phyloP scores from a whole-genome alignment of 2,888 invertebrate species.

The Drosophila antonietae region DNA sequence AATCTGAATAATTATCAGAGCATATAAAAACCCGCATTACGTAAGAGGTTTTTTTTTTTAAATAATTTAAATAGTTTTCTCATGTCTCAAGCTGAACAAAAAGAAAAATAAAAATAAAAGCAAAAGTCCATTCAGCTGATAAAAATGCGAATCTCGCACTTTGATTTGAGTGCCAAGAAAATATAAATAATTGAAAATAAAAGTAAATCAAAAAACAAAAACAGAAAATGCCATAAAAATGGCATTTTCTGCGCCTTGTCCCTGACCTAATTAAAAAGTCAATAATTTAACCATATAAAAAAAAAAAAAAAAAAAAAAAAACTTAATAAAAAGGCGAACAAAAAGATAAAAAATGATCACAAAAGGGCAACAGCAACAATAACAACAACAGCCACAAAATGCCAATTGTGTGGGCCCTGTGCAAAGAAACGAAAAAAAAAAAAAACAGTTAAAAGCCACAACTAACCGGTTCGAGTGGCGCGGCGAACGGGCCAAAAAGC shows the following conservation, averaged over 20 bases:
- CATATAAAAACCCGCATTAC: not conserved
- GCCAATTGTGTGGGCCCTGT: constrained; percentile 31
- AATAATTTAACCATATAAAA: constrained; percentile 40
- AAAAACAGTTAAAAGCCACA: constrained; percentile 25
- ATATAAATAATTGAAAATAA: constrained; percentile 2
- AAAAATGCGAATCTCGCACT: constrained; percentile 25
- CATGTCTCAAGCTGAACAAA: not conserved
- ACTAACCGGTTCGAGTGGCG: constrained; percentile 20
- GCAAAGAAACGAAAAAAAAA: not conserved
- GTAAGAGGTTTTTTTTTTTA: not conserved
- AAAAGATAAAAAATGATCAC: constrained; percentile 13
- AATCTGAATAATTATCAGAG: not conserved
- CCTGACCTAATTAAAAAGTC: constrained; percentile 70
- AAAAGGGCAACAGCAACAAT: constrained; percentile 25
- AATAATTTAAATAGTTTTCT: not conserved
- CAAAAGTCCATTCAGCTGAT: constrained; percentile 5
- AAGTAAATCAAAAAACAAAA: constrained; percentile 26
- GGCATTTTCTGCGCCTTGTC: constrained; percentile 39
- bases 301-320: constrained; percentile 17
- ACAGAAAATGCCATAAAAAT: constrained; percentile 22
- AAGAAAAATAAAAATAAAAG: not conserved
- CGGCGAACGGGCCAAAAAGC: not conserved
- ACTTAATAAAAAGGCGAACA: constrained; percentile 21
- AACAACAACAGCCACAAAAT: constrained; percentile 17
- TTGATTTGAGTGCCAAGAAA: constrained; percentile 15